Percentiles rank a stretch among this genome's conserved stretches.
Conservation (phyloP, 2,888 invertebrate species). For the Adelognathus sp. region DNA sequence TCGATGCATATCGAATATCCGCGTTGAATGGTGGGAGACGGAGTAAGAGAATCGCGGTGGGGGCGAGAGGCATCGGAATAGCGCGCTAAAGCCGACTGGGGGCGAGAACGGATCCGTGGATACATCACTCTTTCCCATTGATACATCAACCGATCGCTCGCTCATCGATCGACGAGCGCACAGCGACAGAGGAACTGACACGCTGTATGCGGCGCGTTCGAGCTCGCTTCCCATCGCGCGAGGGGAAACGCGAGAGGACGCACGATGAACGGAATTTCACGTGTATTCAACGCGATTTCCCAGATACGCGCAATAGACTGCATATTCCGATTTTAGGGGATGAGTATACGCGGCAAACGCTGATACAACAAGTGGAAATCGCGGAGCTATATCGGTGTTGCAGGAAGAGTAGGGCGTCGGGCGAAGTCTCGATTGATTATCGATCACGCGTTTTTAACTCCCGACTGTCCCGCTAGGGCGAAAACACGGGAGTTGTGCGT, state of each 20-base stretch:
- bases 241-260: not conserved
- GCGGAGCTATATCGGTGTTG: not conserved
- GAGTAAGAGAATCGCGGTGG: not conserved
- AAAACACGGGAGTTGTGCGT: too few relatives aligned
- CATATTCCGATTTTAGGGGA: conserved; percentile 8
- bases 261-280: not conserved
- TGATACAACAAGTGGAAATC: not conserved
- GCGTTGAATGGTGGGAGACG: conserved; percentile 1
- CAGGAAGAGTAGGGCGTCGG: not conserved
- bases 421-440: not conserved
- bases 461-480: too few relatives aligned
- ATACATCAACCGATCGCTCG: conserved; percentile 46
- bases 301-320: conserved; percentile 19
- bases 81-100: conserved; percentile 20
- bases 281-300: conserved; percentile 16
- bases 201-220: not conserved
- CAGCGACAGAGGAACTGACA: not conserved
- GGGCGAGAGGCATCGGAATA: not conserved
- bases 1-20: conserved; percentile 46
- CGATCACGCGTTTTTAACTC: too few relatives aligned
- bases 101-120: conserved; percentile 39
- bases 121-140: conserved; percentile 37
- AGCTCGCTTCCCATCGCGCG: too few relatives aligned
- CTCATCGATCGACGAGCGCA: conserved; percentile 17
- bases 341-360: not conserved